Percentiles rank a stretch among this genome's conserved stretches.
Conservation (phyloP, 1,140 invertebrate genomes). For the Cyclina sinensis region DNA sequence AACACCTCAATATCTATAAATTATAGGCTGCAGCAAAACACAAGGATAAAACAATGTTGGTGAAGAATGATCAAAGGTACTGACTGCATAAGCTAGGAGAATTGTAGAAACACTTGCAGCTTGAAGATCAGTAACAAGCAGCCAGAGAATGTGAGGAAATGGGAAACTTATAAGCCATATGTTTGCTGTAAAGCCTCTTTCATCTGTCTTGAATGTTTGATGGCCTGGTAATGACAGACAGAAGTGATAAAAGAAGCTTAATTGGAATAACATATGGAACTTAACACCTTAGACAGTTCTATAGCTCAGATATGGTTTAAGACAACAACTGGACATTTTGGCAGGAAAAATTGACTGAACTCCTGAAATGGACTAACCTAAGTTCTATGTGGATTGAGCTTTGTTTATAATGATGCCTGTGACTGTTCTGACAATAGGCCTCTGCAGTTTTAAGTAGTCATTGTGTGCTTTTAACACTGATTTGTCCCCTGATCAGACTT, state of each 20-base stretch:
- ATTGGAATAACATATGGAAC: constrained; percentile 22
- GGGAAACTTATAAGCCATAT: neutral
- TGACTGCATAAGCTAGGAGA: neutral
- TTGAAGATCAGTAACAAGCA: neutral
- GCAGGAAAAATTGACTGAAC: neutral
- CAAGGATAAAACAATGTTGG: too few species aligned
- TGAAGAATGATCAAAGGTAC: neutral
- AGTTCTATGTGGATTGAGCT: too few species aligned
- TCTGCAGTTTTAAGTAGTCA: too few species aligned
- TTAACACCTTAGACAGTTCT: constrained; percentile 16
- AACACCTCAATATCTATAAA: too few species aligned
- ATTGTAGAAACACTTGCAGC: neutral
- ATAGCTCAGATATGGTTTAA: neutral
- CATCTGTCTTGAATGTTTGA: constrained; percentile 32
- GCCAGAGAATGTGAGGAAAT: neutral
- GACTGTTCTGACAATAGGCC: too few species aligned
- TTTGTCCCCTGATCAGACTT: too few species aligned
- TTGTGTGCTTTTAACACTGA: too few species aligned
- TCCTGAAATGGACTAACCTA: too few species aligned
- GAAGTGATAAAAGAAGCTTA: constrained; percentile 26
- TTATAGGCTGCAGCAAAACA: too few species aligned
- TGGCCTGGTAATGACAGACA: constrained; percentile 7
- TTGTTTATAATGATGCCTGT: too few species aligned
- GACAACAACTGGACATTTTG: neutral
- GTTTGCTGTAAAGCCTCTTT: neutral